A percentile compares a stretch with the other conserved stretches of the same genome.
Evolutionary conservation across 2,888 invertebrate genomes (phyloP).

Genomic region (Trissolcus japonicus): DNA sequence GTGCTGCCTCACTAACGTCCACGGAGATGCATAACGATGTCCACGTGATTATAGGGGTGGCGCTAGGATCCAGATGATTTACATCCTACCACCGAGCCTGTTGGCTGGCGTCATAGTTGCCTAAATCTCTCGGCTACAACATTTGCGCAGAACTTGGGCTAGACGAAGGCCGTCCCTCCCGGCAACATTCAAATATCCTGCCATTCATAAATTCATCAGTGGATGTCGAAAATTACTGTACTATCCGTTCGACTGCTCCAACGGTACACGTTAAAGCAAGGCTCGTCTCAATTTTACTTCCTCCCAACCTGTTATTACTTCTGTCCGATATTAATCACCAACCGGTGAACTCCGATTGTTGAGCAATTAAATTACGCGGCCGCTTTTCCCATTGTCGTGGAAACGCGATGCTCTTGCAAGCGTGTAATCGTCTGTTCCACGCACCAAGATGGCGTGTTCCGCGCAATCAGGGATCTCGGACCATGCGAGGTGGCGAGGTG

Average conservation of each 20-base stretch:
- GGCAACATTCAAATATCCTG: conserved; percentile 75
- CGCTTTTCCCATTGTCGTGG: conserved; percentile 34
- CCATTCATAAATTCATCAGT: conserved; percentile 76
- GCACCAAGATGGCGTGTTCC: conserved; percentile 60
- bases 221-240: conserved; percentile 67
- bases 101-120: conserved; percentile 64
- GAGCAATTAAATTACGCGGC: conserved; percentile 28
- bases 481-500: conserved; percentile 57
- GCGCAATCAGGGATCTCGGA: conserved; percentile 67
- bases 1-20: conserved; percentile 28
- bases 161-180: conserved; percentile 74
- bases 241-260: conserved; percentile 28
- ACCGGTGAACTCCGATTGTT: conserved; percentile 12
- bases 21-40: conserved; percentile 57
- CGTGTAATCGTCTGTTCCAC: conserved; percentile 37
- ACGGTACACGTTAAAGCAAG: not conserved
- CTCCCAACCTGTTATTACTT: conserved; percentile 41
- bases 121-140: conserved; percentile 70
- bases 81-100: conserved; percentile 66
- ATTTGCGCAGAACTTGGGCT: conserved; percentile 63
- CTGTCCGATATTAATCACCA: conserved; percentile 37
- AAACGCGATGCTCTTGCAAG: conserved; percentile 22
- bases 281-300: conserved; percentile 41
- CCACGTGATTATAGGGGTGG: conserved; percentile 75
- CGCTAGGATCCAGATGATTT: conserved; percentile 74